These are phyloP conservation scores for Actenoides hombroni DNA, from an alignment of 2,113 vertebrate species.

Conservation along the genomic window DNA sequence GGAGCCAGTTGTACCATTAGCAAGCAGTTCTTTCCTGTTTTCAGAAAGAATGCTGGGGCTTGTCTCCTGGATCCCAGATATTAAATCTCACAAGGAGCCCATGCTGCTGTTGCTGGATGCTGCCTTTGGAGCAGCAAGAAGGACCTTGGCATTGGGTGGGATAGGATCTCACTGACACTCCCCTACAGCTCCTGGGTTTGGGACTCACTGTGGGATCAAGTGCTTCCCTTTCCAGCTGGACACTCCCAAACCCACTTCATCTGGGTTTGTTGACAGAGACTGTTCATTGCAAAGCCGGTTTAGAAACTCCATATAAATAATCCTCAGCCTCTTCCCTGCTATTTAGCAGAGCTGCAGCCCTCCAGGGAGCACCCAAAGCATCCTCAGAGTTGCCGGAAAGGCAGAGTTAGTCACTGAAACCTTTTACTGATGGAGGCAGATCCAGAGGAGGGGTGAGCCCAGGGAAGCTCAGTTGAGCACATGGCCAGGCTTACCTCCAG, in stretches of 20 bases:
- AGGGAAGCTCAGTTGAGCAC: neutral
- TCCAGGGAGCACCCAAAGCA: neutral
- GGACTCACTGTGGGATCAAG: constrained; percentile 14
- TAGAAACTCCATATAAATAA: neutral
- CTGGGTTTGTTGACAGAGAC: neutral
- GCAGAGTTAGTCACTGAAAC: neutral
- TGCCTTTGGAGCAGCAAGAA: neutral
- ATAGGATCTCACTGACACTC: constrained; percentile 8
- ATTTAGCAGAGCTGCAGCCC: neutral
- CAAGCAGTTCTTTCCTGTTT: neutral
- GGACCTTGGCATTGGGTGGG: neutral
- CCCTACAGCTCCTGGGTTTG: constrained; percentile 3
- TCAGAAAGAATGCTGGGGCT: neutral
- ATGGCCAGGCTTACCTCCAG: neutral
- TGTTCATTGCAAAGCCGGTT: neutral
- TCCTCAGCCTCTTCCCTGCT: neutral
- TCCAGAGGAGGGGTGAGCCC: neutral
- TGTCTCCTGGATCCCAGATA: neutral
- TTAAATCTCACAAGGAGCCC: neutral
- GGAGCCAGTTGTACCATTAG: neutral
- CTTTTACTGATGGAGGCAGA: neutral
- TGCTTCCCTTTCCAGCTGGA: constrained; percentile 13
- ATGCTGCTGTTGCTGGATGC: neutral
- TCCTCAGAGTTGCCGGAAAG: neutral
- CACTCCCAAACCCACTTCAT: constrained; percentile 18